Evolutionary conservation across 2,113 vertebrate species (phyloP), one percentile per base, ranked within the genome.

Genomic region (Chaetops frenatus): DNA sequence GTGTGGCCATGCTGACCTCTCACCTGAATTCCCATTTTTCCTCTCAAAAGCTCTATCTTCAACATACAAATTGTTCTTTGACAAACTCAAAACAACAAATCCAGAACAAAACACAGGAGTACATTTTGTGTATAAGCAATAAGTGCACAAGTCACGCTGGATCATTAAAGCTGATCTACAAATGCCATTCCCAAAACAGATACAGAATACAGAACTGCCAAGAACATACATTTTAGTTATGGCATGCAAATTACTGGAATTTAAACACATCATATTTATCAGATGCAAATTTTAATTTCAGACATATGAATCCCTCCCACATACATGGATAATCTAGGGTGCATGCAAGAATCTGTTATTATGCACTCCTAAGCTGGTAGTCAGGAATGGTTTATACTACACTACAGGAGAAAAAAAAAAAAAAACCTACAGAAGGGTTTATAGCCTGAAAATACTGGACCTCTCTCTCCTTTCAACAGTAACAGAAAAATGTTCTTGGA

Each of bases 201-300:
- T 10, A 42, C 7, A 58, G 44, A 60, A 95, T 5, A 62, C 51
- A 93, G 40, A 92, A 22, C 36, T 64, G 81, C 33, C 76, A 31
- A 92, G 76, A 92, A 66, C 4, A 13, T 4, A 33, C 25, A 79
- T 81, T 96, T 91, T 36, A 95, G 50, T 80, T 77, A 74, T 9
- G 40, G 53, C 44, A 64, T 57, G 53, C 38, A 66, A 92, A 70
- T 71, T 15, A 47, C 48, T 64, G 36, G 40, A 81, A 83, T 92
- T 86, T 74, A 61, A 89, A 88, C 57, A 47, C 22, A 88, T 71
- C 73, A 35, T 47, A 60, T 81, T 92, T 91, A 95, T 92, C 61
- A 66, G 64, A 92, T 85, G 77, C 83, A 97, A 80, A 96, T 96
- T 96, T 76, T 80, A 94, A 95, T 92, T 95, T 91, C 87, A 90